Percentiles rank a stretch among this genome's conserved stretches.
Evolutionary conservation across 2,113 vertebrate species (phyloP).

Genomic region (Crotalus tigris): DNA sequence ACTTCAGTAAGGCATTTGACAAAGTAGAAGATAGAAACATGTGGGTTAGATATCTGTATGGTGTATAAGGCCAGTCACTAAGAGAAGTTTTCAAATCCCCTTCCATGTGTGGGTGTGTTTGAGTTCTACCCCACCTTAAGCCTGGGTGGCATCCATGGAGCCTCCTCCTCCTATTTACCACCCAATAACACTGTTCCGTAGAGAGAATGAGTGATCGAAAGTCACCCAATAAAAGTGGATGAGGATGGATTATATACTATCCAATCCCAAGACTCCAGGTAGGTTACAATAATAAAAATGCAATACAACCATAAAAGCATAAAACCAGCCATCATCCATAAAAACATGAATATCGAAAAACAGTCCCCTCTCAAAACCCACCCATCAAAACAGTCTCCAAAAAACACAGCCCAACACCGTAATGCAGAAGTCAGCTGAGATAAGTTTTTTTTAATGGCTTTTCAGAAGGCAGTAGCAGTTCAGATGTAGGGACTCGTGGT

Average conservation of each 20-base stretch:
- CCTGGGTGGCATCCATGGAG: neutral
- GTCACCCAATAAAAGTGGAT: neutral
- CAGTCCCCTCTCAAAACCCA: neutral
- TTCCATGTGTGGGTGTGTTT: neutral
- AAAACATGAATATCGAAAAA: neutral
- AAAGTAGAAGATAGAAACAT: no score
- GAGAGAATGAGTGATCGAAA: neutral
- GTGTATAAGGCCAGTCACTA: neutral
- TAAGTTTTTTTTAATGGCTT: neutral
- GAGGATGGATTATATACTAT: neutral
- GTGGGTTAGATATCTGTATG: neutral
- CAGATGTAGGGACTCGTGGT: neutral
- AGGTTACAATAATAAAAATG: neutral
- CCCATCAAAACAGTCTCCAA: neutral
- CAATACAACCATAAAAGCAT: neutral
- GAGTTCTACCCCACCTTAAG: neutral
- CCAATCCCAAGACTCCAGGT: neutral
- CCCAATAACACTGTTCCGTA: neutral
- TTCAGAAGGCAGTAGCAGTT: neutral
- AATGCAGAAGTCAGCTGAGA: neutral
- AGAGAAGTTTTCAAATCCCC: neutral
- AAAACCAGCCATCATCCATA: neutral
- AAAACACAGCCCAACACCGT: neutral
- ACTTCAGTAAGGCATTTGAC: no score
- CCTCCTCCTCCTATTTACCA: neutral